Conservation (phyloP, 2,113 vertebrate species). For the Phrynocephalus versicolor region DNA sequence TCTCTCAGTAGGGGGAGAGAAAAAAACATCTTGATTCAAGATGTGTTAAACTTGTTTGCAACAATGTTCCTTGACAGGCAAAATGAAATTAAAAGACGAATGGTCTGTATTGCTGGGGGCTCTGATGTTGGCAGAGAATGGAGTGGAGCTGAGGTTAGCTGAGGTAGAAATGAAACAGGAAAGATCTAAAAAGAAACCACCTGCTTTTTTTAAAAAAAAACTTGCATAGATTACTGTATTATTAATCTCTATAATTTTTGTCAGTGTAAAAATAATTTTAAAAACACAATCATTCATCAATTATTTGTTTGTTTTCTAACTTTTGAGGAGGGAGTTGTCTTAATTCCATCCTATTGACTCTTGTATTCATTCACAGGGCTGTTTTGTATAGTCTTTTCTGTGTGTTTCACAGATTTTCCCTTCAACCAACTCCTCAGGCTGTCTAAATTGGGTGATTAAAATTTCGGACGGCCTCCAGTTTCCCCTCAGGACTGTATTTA, state of each 20-base stretch:
- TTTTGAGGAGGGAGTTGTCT: slow-evolving; percentile 24
- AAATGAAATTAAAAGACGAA: slow-evolving; percentile 71
- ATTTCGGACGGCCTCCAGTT: slow-evolving; percentile 78
- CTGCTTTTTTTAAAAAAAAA: slow-evolving; percentile 45
- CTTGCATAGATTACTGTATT: slow-evolving; percentile 54
- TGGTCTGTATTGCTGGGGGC: slow-evolving; percentile 1
- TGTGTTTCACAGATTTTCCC: slow-evolving; percentile 49
- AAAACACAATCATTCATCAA: slow-evolving; percentile 37
- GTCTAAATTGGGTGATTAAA: slow-evolving; percentile 76
- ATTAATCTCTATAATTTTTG: slow-evolving; percentile 55
- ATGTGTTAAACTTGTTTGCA: slow-evolving; percentile 38
- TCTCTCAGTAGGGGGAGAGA: slow-evolving; percentile 13
- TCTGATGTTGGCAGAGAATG: slow-evolving; percentile 32
- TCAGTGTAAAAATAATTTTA: slow-evolving; percentile 3
- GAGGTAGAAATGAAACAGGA: slow-evolving; percentile 65
- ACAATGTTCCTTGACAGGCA: slow-evolving; percentile 58
- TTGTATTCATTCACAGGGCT: slow-evolving; percentile 12
- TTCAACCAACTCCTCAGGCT: slow-evolving; percentile 49
- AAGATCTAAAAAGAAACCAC: slow-evolving; percentile 56
- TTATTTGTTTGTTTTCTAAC: not conserved
- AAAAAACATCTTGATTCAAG: slow-evolving; percentile 29
- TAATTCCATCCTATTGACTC: slow-evolving; percentile 33
- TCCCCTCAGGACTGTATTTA: slow-evolving; percentile 92
- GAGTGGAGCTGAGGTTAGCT: slow-evolving; percentile 40
- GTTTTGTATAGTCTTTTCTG: not conserved